Evolutionary conservation across 2,113 vertebrate species (phyloP), one percentile per base, ranked within the genome.

Genomic region (Calypte anna): DNA sequence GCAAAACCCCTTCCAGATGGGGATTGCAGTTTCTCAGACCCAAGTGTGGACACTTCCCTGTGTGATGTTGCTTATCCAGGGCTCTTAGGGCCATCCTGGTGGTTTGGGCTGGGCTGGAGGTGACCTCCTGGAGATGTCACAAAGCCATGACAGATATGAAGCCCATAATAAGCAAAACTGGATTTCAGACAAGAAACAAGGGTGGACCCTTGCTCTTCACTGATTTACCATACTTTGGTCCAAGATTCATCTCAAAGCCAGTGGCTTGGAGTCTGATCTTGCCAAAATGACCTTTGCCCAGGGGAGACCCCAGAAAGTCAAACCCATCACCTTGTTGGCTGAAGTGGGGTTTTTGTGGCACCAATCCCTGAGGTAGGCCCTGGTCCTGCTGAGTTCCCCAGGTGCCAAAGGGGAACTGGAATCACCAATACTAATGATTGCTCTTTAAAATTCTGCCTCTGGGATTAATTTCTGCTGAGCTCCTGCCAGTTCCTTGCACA

Each of bases 351-450:
- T 70, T 70, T 63, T 31, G 38, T 7, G 73, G 58, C 21, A 18
- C 30, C 3, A 5, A 9, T 8, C 12, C 17, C 55, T 3, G 1
- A 30, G 44, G 1, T 0, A 2, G 25, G 10, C 21, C 28, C 20
- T 57, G 55, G 22, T 51, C 46, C 66, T 46, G 7, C 40, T 18
- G 64, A 51, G 21, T 1, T 73, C 59, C 31, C 44, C 78, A 12
- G 33, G 48, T 31, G 20, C 68, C 82, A 50, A 14, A 51, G 31
- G 14, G 7, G 69, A 64, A 24, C 33, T 66, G 64, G 43, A 58
- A 46, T 15, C 24, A 31, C 21, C 33, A 33, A 31, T 40, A 3
- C 16, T 0, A 11, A 24, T 44, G 38, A 77, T 21, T 46, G 1
- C 8, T 81, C 31, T 61, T 53, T 7, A 10, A 36, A 82, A 30